Conservation (phyloP, 2,888 invertebrate species). For the Andrena bicolor region DNA sequence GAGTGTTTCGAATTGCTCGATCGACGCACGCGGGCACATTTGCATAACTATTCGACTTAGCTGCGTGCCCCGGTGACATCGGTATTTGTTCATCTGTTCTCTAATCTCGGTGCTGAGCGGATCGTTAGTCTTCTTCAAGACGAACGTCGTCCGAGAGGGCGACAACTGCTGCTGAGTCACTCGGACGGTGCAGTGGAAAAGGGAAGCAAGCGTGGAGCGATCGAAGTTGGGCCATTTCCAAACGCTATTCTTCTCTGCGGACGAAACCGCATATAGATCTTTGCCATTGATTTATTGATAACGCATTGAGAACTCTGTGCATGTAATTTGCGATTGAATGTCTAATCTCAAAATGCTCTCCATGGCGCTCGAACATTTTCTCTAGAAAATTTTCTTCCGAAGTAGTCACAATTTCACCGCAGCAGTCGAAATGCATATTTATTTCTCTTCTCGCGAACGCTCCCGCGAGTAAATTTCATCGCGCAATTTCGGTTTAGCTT, state of each 20-base stretch:
- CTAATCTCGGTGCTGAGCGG: constrained; percentile 59
- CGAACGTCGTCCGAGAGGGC: constrained; percentile 39
- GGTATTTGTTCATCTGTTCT: constrained; percentile 62
- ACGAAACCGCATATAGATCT: constrained; percentile 52
- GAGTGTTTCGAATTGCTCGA: constrained; percentile 37
- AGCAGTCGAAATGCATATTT: no score
- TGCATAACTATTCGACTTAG: constrained; percentile 62
- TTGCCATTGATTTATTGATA: constrained; percentile 28
- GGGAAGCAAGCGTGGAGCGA: constrained; percentile 36
- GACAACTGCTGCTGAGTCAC: constrained; percentile 67
- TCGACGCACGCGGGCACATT: constrained; percentile 48
- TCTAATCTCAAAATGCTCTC: no score
- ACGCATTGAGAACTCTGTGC: background rate
- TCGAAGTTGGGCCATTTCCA: constrained; percentile 63
- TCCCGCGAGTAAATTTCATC: no score
- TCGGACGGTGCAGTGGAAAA: constrained; percentile 51
- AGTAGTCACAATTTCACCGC: no score
- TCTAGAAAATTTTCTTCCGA: no score
- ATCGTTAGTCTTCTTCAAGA: constrained; percentile 67
- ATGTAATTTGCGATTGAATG: no score
- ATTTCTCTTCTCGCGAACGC: no score
- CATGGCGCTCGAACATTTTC: no score
- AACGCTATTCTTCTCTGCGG: constrained; percentile 51
- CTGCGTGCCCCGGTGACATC: constrained; percentile 48
- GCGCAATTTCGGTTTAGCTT: no score